Evolutionary conservation across 2,797 vertebrate genomes (phyloP).

Genomic region (Notolepis coatsorum): DNA sequence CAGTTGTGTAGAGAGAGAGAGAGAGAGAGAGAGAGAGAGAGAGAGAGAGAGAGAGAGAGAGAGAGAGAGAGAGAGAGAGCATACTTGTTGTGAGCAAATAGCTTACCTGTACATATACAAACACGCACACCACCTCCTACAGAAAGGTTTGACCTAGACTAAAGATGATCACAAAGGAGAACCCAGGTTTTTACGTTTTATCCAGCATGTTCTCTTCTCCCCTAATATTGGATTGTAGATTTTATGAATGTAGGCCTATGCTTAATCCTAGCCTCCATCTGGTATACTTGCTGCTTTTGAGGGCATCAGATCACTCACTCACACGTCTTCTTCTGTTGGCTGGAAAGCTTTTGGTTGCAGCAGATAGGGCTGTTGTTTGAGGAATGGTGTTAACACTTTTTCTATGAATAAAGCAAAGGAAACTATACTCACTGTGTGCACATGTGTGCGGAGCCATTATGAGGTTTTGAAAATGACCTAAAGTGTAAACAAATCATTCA

Average conservation of each 20-base stretch:
- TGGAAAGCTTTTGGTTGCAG: conserved; percentile 30
- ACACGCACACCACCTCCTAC: background rate
- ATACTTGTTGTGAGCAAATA: no score
- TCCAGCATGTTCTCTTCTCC: conserved; percentile 50
- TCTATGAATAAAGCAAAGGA: background rate
- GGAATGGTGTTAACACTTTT: background rate
- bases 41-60: no score
- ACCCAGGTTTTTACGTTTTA: conserved; percentile 55
- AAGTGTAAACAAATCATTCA: no score
- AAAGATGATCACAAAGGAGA: conserved; percentile 36
- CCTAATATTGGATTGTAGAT: conserved; percentile 30
- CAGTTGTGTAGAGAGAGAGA: no score
- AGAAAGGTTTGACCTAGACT: conserved; percentile 28
- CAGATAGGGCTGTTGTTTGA: conserved; percentile 3
- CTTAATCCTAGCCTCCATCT: conserved; percentile 55
- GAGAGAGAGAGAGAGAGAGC: no score
- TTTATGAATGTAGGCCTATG: conserved; percentile 23
- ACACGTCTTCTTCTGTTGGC: conserved; percentile 44
- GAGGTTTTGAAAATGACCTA: no score
- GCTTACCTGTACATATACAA: conserved; percentile 26
- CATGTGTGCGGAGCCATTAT: conserved; percentile 17
- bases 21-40: no score
- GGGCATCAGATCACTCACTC: conserved; percentile 53
- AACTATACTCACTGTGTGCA: no score
- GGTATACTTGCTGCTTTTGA: conserved; percentile 47